Evolutionary conservation across 2,888 invertebrate genomes (phyloP).

Genomic region (Mantis religiosa): DNA sequence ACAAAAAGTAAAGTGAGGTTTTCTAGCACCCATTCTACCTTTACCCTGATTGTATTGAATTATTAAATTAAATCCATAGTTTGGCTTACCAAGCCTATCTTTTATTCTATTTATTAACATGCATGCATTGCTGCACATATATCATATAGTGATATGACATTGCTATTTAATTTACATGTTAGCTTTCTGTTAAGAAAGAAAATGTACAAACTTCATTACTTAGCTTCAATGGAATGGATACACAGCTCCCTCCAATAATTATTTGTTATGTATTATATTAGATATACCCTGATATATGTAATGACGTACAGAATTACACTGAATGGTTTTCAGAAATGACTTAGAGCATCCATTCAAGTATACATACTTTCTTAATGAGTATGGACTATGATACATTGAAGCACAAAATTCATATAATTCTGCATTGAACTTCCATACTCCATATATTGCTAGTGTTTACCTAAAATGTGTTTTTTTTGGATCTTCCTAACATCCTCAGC

Average conservation of each 20-base stretch:
- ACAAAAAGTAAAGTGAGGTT: too few species aligned
- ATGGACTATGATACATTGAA: too few species aligned
- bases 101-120: not conserved
- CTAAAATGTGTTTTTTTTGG: too few species aligned
- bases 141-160: not conserved
- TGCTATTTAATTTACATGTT: not conserved
- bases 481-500: too few species aligned
- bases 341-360: not conserved
- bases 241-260: not conserved
- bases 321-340: not conserved
- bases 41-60: too few species aligned
- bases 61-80: too few species aligned
- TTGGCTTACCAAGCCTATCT: too few species aligned
- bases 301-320: not conserved
- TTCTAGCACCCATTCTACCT: too few species aligned
- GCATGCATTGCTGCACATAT: not conserved
- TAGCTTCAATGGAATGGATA: not conserved
- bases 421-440: too few species aligned
- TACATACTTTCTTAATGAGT: not conserved
- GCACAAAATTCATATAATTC: too few species aligned
- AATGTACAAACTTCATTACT: not conserved
- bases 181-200: not conserved
- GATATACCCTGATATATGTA: not conserved
- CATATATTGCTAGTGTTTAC: too few species aligned
- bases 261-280: not conserved